Evolutionary conservation across 2,797 vertebrate genomes (phyloP).

Genomic region (Xiphophorus birchmanni): DNA sequence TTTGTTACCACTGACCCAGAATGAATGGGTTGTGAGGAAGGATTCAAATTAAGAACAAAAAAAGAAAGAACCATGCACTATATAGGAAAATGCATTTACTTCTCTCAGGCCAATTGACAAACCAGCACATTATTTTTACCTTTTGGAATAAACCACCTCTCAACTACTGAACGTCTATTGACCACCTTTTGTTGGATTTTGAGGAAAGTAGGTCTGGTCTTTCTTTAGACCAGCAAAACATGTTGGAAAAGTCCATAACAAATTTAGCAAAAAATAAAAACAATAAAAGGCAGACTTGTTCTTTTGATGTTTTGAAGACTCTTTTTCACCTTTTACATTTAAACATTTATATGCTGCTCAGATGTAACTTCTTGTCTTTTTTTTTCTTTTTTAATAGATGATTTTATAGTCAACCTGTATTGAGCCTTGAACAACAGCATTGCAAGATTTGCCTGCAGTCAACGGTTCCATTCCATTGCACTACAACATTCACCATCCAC

Average conservation of each 20-base stretch:
- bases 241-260: background rate
- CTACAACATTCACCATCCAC: background rate
- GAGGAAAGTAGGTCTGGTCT: background rate
- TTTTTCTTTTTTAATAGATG: background rate
- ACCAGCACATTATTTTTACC: background rate
- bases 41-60: background rate
- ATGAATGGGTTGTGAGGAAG: background rate
- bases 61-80: background rate
- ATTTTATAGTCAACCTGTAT: background rate
- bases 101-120: background rate
- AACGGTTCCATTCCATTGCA: background rate
- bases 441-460: background rate
- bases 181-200: background rate
- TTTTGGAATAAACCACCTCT: background rate
- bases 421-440: background rate
- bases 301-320: background rate
- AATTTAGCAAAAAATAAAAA: background rate
- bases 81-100: no score
- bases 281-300: background rate
- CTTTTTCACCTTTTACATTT: background rate
- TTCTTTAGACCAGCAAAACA: background rate
- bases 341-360: background rate
- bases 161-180: background rate
- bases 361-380: background rate
- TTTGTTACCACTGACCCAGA: background rate